Base-by-base conservation (phyloP, 2,113 vertebrate species). In the Rafetus swinhoei region DNA sequence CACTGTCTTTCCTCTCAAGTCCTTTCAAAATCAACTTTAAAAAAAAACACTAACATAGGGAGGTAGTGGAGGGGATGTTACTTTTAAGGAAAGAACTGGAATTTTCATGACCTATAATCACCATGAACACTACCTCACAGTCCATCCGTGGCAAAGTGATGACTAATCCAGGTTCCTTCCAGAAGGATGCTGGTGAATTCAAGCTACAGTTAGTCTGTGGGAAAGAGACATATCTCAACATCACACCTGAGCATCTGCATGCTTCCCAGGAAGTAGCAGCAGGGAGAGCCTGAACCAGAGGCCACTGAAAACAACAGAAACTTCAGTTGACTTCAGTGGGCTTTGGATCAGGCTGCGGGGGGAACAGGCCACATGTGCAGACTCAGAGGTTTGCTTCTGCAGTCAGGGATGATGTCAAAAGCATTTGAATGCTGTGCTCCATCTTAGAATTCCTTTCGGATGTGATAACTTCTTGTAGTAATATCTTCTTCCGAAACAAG, bases 151-250 rank as follows among this genome's bases (percentile, higher is more conserved):
- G 94, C 86, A 90, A 89, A 89, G 84, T 35, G 90, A 96, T 96
- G 93, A 96, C 94, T 97, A 97, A 97, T 95, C 81, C 89, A 93
- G 93, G 92, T 94, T 96, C 86, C 90, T 97, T 97, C 94, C 95
- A 97, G 95, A 95, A 97, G 84, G 92, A 94, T 86, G 94, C 90
- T 94, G 88, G 81, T 85, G 82, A 52, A 39, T 88, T 94, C 91
- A 69, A 86, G 85, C 92, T 96, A 52, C 54, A 92, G 11, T 84
- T 53, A 57, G 13, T 79, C 81, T 85, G 55, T 74, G 82, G 84
- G 84, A 85, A 93, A 62, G 87, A 57, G 45, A 54, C 1, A 57
- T 19, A 81, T 2, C 86, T 69, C 76, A 4, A 15, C 5, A 12
- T n/a, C 10, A 14, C 0, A 15, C 59, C 74, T 50, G 85, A 87